Evolutionary conservation across 2,888 invertebrate genomes (phyloP), one percentile per base, ranked within the genome.

Genomic region (Polydrusus tereticollis): DNA sequence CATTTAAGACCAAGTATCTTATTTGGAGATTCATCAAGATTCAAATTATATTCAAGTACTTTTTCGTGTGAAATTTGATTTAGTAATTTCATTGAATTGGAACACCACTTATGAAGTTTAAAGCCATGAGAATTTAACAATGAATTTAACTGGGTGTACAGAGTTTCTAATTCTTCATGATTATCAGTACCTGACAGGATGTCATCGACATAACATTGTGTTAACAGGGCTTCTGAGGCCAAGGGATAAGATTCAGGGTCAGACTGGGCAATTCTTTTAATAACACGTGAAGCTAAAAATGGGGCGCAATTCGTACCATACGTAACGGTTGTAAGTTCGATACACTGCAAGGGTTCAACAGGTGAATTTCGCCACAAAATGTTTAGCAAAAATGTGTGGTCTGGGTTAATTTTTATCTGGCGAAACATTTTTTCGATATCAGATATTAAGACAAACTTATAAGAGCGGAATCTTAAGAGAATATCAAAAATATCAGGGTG

Each of bases 391-490:
- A 62, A 67, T 10, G 50, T 62, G 10, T 75, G 73, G 21, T 55
- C 29, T 1, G 69, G 72, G 14, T 72, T 66, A 0, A 73, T 45
- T 21, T 18, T 38, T 7, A 75, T 74, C 41, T 72, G 65, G 1
- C 76, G 43, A 43, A 63, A 76, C 72, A 76, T 76, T 64, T 76
- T 76, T 60, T 69, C 33, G 36, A 71, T 75, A 43, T 76, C 74
- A 5, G 23, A 33, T 12, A 52, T 71, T 0, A 75, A 41, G 18
- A 73, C 67, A 57, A 29, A 72, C 57, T 69, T 58, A 33, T 29
- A 73, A 29, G 50, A 64, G 8, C 62, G 18, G 45, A 72, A 72
- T 33, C 66, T 12, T 52, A 55, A 50, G 20, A 75, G 45, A 38
- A 75, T 67, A 33, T 75, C 63, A 36, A 43, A 75, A 5, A 69